phyloP scores from a whole-genome alignment of 1,140 invertebrate genomes.

The Ridgeia piscesae region DNA sequence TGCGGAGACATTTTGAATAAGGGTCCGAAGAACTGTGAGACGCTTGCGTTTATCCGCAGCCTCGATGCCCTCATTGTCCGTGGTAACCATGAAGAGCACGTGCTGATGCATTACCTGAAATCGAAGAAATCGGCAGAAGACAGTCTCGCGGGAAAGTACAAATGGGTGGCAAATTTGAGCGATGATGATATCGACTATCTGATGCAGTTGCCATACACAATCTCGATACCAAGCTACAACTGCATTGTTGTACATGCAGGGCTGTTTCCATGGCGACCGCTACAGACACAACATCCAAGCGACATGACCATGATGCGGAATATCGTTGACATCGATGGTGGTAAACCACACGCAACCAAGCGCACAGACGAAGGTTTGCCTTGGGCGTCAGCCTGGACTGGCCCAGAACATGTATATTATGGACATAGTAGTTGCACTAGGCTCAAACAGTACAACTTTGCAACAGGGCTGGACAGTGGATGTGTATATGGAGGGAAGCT shows the following conservation, averaged over 20 bases:
- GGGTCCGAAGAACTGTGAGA: constrained; percentile 50
- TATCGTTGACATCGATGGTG: constrained; percentile 34
- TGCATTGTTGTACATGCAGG: constrained; percentile 56
- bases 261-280: constrained; percentile 46
- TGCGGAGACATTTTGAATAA: constrained; percentile 56
- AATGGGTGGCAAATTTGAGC: constrained; percentile 46
- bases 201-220: constrained; percentile 51
- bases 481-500: constrained; percentile 48
- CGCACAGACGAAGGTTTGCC: constrained; percentile 41
- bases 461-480: constrained; percentile 48
- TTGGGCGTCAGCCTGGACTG: constrained; percentile 55
- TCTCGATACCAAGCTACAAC: constrained; percentile 48
- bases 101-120: constrained; percentile 34
- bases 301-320: constrained; percentile 55
- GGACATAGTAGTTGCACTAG: constrained; percentile 54
- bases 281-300: constrained; percentile 40
- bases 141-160: constrained; percentile 37
- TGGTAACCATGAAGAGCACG: constrained; percentile 49
- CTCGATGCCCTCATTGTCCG: constrained; percentile 37
- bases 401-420: constrained; percentile 58
- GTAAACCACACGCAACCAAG: constrained; percentile 33
- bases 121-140: constrained; percentile 32
- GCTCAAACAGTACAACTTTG: constrained; percentile 28
- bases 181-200: constrained; percentile 47
- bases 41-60: constrained; percentile 37